A percentile compares a stretch with the other conserved stretches of the same genome.
phyloP scores from a whole-genome alignment of 1,140 invertebrate species.

The Eueides isabella region DNA sequence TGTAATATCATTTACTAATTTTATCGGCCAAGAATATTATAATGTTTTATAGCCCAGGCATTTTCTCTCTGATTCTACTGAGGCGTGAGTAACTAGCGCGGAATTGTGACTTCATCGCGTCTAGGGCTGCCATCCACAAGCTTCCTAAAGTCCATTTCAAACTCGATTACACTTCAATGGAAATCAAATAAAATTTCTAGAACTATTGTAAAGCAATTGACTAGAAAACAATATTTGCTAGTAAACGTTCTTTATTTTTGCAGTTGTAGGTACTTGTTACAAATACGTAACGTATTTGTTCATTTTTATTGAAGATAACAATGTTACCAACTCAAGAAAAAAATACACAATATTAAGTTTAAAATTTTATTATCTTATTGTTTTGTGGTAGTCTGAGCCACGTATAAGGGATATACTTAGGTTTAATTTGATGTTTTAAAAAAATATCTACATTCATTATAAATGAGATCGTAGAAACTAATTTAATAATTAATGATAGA shows the following conservation, averaged over 20 bases:
- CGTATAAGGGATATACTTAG: neutral
- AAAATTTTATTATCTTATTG: too few species aligned
- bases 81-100: constrained; percentile 20
- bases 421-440: too few species aligned
- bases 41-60: neutral
- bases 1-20: too few species aligned
- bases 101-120: constrained; percentile 26
- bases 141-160: constrained; percentile 10
- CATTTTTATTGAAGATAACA: neutral
- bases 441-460: neutral
- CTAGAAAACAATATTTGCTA: constrained; percentile 2
- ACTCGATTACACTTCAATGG: constrained; percentile 19
- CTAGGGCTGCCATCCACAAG: constrained; percentile 19
- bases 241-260: neutral
- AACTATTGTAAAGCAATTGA: constrained; percentile 6
- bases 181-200: constrained; percentile 6
- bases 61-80: constrained; percentile 24
- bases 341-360: too few species aligned
- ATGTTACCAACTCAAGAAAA: neutral
- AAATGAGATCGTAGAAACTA: neutral
- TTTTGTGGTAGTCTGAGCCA: too few species aligned
- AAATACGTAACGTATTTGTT: neutral
- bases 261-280: neutral
- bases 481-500: neutral
- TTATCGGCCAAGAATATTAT: neutral